Base-by-base conservation (phyloP, 2,797 vertebrate species). In the Agapornis canus region DNA sequence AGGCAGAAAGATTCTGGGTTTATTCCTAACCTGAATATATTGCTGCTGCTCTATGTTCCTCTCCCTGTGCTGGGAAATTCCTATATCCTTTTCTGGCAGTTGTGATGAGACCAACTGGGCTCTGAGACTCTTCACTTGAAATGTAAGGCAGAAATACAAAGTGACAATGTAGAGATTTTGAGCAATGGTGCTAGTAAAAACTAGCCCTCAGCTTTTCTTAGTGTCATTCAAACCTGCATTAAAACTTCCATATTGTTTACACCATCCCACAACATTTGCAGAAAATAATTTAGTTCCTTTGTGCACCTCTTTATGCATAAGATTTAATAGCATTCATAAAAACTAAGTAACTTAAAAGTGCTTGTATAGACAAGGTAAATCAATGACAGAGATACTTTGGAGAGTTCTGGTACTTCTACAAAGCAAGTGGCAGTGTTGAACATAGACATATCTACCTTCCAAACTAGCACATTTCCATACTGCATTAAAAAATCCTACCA, bases 61-160 rank as follows among this genome's bases (percentile, higher is more conserved):
- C 9, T 63, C 8, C 3, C 21, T 64, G 4, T 29, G 8, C 31
- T 49, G 23, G 7, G 21, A 69, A 76, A 76, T 11, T 39, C 27
- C 5, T 1, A 1, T 23, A 15, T 29, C 7, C 4, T 71, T 29
- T 60, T 82, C 29, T 59, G 5, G 1, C 9, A 8, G 13, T 22
- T 10, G 26, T 45, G 26, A 7, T 76, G 26, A 81, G 13, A 69
- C 23, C 29, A 52, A 2, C 0, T 45, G 31, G 25, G 3, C 5
- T 86, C 19, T 20, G 27, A 56, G n/a, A 8, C 20, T 52, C 31
- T 66, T 35, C 18, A 2, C 14, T 77, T 75, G 42, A 90, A 75
- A 83, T 21, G 1, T 57, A 45, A 81, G 26, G 32, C 19, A 80
- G 29, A 21, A 78, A 57, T 40, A 35, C 8, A 29, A 35, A 75